phyloP scores from a whole-genome alignment of 2,888 invertebrate species.

The Pemphredon lugubris region DNA sequence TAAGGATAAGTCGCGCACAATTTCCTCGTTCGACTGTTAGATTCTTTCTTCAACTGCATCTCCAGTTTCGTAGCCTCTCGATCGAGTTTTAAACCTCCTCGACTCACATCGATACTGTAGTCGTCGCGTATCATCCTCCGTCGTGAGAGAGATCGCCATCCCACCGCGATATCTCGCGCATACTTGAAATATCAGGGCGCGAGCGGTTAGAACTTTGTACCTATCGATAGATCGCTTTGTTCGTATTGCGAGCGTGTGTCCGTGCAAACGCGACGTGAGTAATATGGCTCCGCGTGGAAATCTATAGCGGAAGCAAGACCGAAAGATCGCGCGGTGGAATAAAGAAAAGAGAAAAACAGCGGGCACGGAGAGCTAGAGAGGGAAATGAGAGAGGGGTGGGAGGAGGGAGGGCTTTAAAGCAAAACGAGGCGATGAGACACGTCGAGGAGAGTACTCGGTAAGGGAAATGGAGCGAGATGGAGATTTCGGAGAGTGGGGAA shows the following conservation, averaged over 20 bases:
- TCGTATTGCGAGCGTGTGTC: slow-evolving; percentile 14
- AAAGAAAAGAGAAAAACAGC: slow-evolving; percentile 14
- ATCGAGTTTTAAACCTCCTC: no score
- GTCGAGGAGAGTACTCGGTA: slow-evolving; percentile 22
- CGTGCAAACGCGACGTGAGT: slow-evolving; percentile 35
- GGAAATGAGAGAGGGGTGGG: slow-evolving; percentile 21
- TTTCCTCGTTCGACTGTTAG: neutral
- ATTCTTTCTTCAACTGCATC: neutral
- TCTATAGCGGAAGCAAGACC: slow-evolving; percentile 39
- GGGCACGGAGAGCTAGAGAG: slow-evolving; percentile 23
- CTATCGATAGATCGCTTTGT: slow-evolving; percentile 60
- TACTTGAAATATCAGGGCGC: slow-evolving; percentile 27
- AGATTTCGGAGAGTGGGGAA: slow-evolving; percentile 64
- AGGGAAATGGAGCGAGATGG: slow-evolving; percentile 55
- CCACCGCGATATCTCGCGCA: slow-evolving; percentile 34
- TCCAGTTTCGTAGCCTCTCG: no score
- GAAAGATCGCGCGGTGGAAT: neutral
- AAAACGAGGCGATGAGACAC: slow-evolving; percentile 33
- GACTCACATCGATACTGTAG: no score
- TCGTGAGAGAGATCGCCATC: slow-evolving; percentile 16
- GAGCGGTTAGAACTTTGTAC: slow-evolving; percentile 66
- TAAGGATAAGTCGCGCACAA: no score
- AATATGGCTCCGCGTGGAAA: slow-evolving; percentile 37
- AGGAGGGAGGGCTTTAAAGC: slow-evolving; percentile 22
- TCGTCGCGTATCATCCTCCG: neutral